Evolutionary conservation across 2,113 vertebrate genomes (phyloP).

Genomic region (Myrmophylax atrothorax): DNA sequence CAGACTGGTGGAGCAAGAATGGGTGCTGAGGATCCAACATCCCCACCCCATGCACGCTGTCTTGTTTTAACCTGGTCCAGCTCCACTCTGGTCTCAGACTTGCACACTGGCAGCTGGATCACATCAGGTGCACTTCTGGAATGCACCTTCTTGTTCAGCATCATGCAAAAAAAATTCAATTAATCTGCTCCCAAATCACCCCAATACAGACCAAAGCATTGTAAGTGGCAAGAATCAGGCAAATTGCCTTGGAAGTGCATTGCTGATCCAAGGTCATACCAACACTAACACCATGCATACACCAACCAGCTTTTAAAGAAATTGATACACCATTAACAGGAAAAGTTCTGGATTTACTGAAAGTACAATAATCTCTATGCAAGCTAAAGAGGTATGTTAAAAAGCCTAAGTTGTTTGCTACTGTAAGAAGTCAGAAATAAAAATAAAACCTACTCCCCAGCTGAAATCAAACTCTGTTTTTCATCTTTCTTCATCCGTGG

Average conservation of each 20-base stretch:
- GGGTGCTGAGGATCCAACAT: neutral
- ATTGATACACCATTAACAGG: neutral
- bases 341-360: neutral
- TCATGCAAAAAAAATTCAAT: neutral
- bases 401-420: neutral
- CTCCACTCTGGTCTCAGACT: neutral
- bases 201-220: neutral
- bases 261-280: neutral
- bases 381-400: neutral
- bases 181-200: neutral
- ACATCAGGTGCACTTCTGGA: neutral
- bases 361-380: neutral
- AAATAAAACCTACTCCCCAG: constrained; percentile 82
- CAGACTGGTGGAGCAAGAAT: neutral
- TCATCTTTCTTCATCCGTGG: constrained; percentile 86
- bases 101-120: neutral
- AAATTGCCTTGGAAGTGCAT: neutral
- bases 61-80: neutral
- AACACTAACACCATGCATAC: fast-evolving
- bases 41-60: fast-evolving
- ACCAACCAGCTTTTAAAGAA: neutral
- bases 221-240: neutral
- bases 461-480: constrained; percentile 86
- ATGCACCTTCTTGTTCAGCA: neutral
- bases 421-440: neutral